phyloP scores from a whole-genome alignment of 2,888 invertebrate genomes.

The Entomobrya proxima region DNA sequence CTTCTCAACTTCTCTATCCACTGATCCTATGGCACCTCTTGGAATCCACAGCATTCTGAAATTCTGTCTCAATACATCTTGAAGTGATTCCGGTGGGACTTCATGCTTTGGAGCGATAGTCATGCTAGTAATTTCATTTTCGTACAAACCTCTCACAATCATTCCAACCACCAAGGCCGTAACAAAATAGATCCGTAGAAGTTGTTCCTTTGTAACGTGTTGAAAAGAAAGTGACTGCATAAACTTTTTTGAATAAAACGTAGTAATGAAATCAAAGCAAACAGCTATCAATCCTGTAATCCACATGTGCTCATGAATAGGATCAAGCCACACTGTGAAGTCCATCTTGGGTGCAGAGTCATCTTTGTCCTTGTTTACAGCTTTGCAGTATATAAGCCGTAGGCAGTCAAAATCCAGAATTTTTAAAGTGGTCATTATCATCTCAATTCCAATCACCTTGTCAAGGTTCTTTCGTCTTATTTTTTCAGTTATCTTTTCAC shows the following conservation, averaged over 20 bases:
- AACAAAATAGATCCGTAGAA: neutral
- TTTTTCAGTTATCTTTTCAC: neutral
- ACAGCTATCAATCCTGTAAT: neutral
- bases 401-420: neutral
- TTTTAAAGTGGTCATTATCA: neutral
- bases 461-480: no score
- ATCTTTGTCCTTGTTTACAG: neutral
- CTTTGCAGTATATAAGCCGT: neutral
- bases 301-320: slow-evolving; percentile 3
- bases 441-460: neutral
- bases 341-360: neutral
- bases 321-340: neutral
- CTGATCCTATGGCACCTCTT: neutral
- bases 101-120: neutral
- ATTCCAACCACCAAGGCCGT: neutral
- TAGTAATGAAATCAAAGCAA: neutral
- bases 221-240: neutral
- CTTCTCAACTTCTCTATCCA: no score
- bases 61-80: neutral
- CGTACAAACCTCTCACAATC: slow-evolving; percentile 14
- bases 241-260: neutral
- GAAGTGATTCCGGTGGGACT: neutral
- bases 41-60: neutral
- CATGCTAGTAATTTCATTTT: slow-evolving; percentile 19
- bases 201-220: neutral